phyloP scores from a whole-genome alignment of 2,888 invertebrate genomes.

The Ophraella communa region DNA sequence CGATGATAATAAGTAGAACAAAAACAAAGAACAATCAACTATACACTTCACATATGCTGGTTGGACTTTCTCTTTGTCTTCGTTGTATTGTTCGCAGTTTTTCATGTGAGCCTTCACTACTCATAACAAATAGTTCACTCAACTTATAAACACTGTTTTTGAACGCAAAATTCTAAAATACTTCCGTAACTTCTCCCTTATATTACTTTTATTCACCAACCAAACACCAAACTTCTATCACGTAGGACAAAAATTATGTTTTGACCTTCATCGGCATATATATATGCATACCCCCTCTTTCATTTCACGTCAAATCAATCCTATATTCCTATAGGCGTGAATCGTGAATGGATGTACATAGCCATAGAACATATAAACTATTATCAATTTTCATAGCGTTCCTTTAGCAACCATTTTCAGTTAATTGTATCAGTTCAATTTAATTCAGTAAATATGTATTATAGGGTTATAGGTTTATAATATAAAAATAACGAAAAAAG shows the following conservation, averaged over 20 bases:
- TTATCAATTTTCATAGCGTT: too few relatives aligned
- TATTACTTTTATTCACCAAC: conserved; percentile 27
- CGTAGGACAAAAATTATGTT: too few relatives aligned
- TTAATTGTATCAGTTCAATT: too few relatives aligned
- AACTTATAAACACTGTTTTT: conserved; percentile 45
- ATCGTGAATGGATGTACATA: too few relatives aligned
- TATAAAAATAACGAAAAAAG: too few relatives aligned
- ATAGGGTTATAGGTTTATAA: too few relatives aligned
- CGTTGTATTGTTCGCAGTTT: conserved; percentile 26
- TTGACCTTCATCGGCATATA: conserved; percentile 15
- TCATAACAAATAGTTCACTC: conserved; percentile 41
- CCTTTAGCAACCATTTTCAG: too few relatives aligned
- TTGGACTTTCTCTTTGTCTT: conserved; percentile 34
- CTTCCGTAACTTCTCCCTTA: conserved; percentile 34
- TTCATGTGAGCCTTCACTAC: conserved; percentile 35
- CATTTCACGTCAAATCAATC: neutral
- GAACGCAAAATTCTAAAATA: conserved; percentile 52
- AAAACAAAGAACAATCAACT: conserved; percentile 54
- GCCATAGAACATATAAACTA: too few relatives aligned
- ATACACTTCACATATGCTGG: conserved; percentile 45
- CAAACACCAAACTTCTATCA: conserved; percentile 11
- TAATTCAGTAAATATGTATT: too few relatives aligned
- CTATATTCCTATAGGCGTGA: too few relatives aligned
- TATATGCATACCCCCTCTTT: neutral
- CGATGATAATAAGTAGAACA: conserved; percentile 48